Base-by-base conservation (phyloP, 2,797 vertebrate species). In the Botia almorhae region DNA sequence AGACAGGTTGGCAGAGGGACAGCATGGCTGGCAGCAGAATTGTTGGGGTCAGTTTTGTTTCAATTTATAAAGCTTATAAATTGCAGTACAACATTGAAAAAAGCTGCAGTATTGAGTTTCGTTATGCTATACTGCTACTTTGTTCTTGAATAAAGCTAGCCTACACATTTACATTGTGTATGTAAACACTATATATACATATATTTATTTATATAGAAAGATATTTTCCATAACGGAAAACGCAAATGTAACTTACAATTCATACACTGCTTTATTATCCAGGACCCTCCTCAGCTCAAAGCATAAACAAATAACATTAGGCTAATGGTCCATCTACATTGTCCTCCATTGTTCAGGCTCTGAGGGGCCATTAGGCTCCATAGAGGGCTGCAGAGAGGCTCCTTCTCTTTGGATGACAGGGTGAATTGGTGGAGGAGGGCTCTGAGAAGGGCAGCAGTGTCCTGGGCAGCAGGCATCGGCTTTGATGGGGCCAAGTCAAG, bases 401-500 rank as follows among this genome's bases (percentile, higher is more conserved):
- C 61, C 64, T 74, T 82, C 43, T 75, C 29, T 74, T 11, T 56
- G 48, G 48, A 58, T 50, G 67, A 17, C 78, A 46, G 33, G 64
- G 53, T 17, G 61, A 55, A 85, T 74, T 65, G 70, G 17, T 67
- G 76, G 48, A 61, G n/a, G 76, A 83, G 64, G 78, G 71, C n/a
- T 63, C 68, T 69, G 33, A 68, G 78, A 82, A 79, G 83, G 81
- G 43, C 69, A 69, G 26, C 56, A 58, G 79, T 82, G 84, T 85
- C 82, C 76, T 33, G 69, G 50, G 61, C 75, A 51, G 69, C 71
- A 77, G 64, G 69, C 56, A 36, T 61, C 11, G 14, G 29, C 75
- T 90, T 90, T 91, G 88, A 90, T 87, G 89, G 86, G 88, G 89
- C 83, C 83, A 87, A 84, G 87, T 89, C 85, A 86, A 82, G 84